A percentile compares a stretch with the other conserved stretches of the same genome.
These are phyloP conservation scores for Lathamus discolor DNA, from an alignment of 2,113 vertebrate species.

Conservation along the genomic window DNA sequence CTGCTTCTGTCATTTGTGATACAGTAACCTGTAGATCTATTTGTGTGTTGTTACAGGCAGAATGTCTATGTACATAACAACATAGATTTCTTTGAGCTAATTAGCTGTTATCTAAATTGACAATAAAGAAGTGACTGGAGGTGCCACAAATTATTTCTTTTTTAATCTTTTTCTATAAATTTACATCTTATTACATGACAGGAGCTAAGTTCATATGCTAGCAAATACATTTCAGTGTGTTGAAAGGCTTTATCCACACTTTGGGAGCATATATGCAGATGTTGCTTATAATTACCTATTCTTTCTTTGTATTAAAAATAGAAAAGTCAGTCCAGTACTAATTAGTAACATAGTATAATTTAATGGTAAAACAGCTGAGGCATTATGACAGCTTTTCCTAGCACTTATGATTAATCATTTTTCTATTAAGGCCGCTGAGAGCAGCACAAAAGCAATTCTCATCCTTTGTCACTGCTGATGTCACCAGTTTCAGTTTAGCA, in stretches of 20 bases:
- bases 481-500: constrained; percentile 40
- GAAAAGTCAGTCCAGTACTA: constrained; percentile 6
- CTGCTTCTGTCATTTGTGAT: not conserved
- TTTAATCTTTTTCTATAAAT: not conserved
- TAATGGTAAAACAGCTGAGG: not conserved
- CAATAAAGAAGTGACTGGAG: not conserved
- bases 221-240: not conserved
- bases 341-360: not conserved
- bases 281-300: not conserved
- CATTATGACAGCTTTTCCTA: not conserved
- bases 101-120: not conserved
- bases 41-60: not conserved
- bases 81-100: not conserved
- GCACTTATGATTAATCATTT: constrained; percentile 9
- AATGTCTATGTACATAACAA: not conserved
- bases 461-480: constrained; percentile 23
- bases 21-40: not conserved
- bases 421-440: constrained; percentile 30
- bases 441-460: constrained; percentile 13
- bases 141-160: not conserved
- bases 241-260: constrained; percentile 39
- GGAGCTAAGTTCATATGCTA: not conserved
- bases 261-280: not conserved
- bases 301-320: constrained; percentile 46
- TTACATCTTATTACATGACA: not conserved